Base-by-base conservation (phyloP, 2,113 vertebrate genomes). In the Himantopus leucocephalus region DNA sequence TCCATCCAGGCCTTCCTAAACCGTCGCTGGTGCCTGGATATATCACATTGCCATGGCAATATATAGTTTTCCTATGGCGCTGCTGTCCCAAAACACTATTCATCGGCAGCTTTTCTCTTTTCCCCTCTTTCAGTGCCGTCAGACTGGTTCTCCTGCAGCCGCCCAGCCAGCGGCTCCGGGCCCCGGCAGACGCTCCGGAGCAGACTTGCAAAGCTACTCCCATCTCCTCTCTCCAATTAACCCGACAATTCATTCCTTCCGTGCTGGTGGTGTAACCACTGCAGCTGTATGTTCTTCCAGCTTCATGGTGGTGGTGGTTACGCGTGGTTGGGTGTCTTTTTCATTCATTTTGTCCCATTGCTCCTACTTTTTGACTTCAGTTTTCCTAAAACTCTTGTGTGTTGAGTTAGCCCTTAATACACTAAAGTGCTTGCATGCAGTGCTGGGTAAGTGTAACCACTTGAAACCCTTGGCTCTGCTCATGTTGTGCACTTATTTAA, bases 81-180 rank as follows among this genome's bases (percentile, higher is more conserved):
- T 92, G 14, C 35, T 58, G 34, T 53, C 53, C 70, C 37, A 14
- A 66, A 91, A 53, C 43, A 68, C 23, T n/a, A 1, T 20, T 58
- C 17, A 27, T 47, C 24, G 58, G 9, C 58, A 47, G 39, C 27
- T 90, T 88, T 82, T 74, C 37, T 91, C 29, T 56, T 59, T 68
- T 34, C 13, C 47, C 10, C 21, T 71, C 29, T 32, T 53, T 68
- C 27, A 19, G 16, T 72, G 73, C 76, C 0, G 19, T 62, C 58
- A 39, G 92, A 80, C 90, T 94, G 68, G 87, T 95, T 97, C 62
- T 83, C 14, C 75, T 52, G 34, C n/a, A n/a, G 50, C 55, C 11
- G 3, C 78, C 52, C 88, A 71, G 35, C 23, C 9, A 67, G 60
- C 58, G 78, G 43, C 48, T 86, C 27, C 62, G 3, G 0, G 72